These are phyloP conservation scores for Sebastes dallii DNA, from an alignment of 2,797 vertebrate species.

Conservation along the genomic window DNA sequence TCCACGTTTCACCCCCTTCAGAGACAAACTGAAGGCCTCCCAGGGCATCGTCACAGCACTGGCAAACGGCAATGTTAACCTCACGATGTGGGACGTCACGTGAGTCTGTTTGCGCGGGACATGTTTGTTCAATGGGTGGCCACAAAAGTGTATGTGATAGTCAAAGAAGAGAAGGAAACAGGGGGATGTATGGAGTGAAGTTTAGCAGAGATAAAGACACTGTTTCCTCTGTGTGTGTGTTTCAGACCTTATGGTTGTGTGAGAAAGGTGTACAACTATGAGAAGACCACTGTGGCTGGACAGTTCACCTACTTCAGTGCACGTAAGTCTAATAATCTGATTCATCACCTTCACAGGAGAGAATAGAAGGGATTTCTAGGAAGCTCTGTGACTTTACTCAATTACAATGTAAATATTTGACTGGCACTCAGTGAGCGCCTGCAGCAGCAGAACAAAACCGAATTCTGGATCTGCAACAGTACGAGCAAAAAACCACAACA, in stretches of 20 bases:
- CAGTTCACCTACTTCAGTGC: slow-evolving; percentile 83
- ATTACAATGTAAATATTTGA: slow-evolving; percentile 1
- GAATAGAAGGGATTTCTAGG: not conserved
- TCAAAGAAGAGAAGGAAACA: not conserved
- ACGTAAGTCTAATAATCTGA: slow-evolving; percentile 66
- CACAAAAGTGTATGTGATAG: not conserved
- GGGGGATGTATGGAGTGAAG: not conserved
- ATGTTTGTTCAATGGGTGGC: not conserved
- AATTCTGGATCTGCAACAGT: not conserved
- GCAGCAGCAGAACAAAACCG: not conserved
- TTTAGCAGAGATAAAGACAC: not conserved
- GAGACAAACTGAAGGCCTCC: slow-evolving; percentile 71
- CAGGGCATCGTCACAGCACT: slow-evolving; percentile 68
- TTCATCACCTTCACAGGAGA: not conserved
- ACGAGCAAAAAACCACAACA: not conserved
- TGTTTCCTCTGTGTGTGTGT: slow-evolving; percentile 31
- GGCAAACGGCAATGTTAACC: slow-evolving; percentile 75
- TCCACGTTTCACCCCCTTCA: slow-evolving; percentile 64
- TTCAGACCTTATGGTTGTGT: slow-evolving; percentile 69
- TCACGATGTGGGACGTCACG: slow-evolving; percentile 82
- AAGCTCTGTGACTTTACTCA: not conserved
- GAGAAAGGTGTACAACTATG: slow-evolving; percentile 72
- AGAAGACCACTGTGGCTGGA: slow-evolving; percentile 75
- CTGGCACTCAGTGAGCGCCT: not conserved
- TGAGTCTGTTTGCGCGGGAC: slow-evolving; percentile 47